Base-by-base conservation (phyloP, 2,113 vertebrate species). In the Danionella cerebrum region DNA sequence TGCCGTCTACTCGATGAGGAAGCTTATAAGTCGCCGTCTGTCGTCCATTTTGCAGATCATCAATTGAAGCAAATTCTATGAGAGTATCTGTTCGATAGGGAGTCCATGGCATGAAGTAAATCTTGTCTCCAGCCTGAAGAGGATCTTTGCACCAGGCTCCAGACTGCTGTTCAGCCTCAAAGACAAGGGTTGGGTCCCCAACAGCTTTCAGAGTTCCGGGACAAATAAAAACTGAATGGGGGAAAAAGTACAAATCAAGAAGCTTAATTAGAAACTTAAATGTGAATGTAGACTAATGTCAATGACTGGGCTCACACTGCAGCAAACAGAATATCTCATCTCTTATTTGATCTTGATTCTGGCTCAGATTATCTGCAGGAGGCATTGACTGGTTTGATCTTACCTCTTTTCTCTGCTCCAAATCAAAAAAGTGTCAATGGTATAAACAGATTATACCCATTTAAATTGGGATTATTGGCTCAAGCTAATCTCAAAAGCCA, bases 101-200 rank as follows among this genome's bases (percentile, higher is more conserved):
- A 24, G 95, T 98, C 96, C 96, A 98, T 10, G 96, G 95, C 95
- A 98, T 97, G 85, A 97, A 97, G 88, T 96, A 98, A 79, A 98
- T 95, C 87, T 98, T 98, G 87, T 98, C 95, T 65, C 91, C 94
- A 18, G 95, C 93, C 83, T 98, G 96, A 52, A 98, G 92, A 8
- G 96, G 95, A 81, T 98, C 96, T 86, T 95, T 95, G 86, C 95
- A 98, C 96, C 96, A 98, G 14, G 96, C 92, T 70, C 96, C 96
- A 14, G 95, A 93, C 76, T 98, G 97, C 85, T 98, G 95, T 74
- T 98, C 96, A 5, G 94, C 94, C 89, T 98, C 95, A 73, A 91
- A 97, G 70, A 94, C 85, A 86, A 92, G 94, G 21, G 94, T 91
- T 45, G 95, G 89, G n/a, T 91, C 92, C 85, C 93, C 93, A 60